Evolutionary conservation across 2,113 vertebrate species (phyloP).

Genomic region (Melospiza melodia): DNA sequence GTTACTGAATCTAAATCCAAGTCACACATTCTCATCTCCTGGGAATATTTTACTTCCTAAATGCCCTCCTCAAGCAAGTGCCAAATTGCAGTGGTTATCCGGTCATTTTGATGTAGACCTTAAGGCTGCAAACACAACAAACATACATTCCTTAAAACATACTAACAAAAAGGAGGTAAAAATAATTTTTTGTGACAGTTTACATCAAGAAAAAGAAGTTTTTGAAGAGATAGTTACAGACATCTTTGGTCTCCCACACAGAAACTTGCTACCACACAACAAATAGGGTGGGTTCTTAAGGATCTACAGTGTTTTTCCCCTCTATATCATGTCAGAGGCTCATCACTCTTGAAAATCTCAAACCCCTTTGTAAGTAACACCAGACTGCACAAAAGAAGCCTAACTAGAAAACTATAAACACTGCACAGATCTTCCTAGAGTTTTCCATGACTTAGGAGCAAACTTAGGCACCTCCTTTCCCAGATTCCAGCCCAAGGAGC

Average conservation of each 20-base stretch:
- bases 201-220: background rate
- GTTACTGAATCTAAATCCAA: constrained; percentile 14
- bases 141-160: background rate
- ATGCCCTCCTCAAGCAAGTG: background rate
- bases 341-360: background rate
- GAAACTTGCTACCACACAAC: background rate
- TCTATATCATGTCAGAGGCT: background rate
- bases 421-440: background rate
- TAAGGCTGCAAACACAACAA: background rate
- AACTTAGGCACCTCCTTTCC: background rate
- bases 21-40: background rate
- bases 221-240: background rate
- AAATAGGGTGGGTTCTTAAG: background rate
- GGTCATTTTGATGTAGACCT: background rate
- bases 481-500: background rate
- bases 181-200: background rate
- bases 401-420: background rate
- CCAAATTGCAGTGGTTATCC: background rate
- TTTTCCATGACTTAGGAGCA: background rate
- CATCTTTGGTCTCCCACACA: background rate
- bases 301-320: background rate
- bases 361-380: background rate
- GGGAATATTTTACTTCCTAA: constrained; percentile 9
- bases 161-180: background rate
- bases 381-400: background rate